These are phyloP conservation scores for Colostygia pectinataria DNA, from an alignment of 2,888 invertebrate genomes.

Conservation along the genomic window DNA sequence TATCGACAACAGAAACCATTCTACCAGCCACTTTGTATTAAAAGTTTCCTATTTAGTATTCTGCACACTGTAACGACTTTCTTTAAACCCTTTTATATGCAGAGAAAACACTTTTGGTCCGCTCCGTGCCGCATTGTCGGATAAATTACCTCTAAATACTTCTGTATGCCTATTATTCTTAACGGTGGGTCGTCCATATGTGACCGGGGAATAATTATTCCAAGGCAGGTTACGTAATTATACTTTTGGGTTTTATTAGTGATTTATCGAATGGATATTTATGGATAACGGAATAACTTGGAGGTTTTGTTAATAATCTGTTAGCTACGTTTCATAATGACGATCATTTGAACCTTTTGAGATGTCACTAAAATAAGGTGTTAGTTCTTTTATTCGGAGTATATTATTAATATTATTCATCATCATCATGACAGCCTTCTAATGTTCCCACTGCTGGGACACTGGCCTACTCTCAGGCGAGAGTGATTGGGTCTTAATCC, in stretches of 20 bases:
- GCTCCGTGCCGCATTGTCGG: conserved; percentile 21
- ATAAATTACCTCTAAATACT: conserved; percentile 31
- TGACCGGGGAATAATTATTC: conserved; percentile 14
- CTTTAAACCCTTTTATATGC: conserved; percentile 31
- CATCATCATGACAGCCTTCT: too few species aligned
- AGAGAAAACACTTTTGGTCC: conserved; percentile 25
- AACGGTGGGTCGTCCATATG: conserved; percentile 13
- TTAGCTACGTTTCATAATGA: not conserved
- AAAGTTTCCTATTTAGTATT: conserved; percentile 9
- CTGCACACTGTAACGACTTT: conserved; percentile 15
- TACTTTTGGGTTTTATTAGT: not conserved
- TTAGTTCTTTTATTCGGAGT: too few species aligned
- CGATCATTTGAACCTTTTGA: too few species aligned
- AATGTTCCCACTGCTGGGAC: too few species aligned
- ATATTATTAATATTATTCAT: too few species aligned
- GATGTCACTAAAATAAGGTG: too few species aligned
- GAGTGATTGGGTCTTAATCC: too few species aligned
- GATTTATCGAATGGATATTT: not conserved
- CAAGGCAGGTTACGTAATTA: not conserved
- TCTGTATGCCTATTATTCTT: conserved; percentile 19
- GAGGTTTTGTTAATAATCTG: too few species aligned
- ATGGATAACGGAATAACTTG: too few species aligned
- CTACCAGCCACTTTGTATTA: conserved; percentile 8
- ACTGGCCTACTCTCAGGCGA: too few species aligned
- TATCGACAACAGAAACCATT: conserved; percentile 13